Evolutionary conservation across 2,888 invertebrate genomes (phyloP), one percentile per base, ranked within the genome.

Genomic region (Xanthorhoe designata): DNA sequence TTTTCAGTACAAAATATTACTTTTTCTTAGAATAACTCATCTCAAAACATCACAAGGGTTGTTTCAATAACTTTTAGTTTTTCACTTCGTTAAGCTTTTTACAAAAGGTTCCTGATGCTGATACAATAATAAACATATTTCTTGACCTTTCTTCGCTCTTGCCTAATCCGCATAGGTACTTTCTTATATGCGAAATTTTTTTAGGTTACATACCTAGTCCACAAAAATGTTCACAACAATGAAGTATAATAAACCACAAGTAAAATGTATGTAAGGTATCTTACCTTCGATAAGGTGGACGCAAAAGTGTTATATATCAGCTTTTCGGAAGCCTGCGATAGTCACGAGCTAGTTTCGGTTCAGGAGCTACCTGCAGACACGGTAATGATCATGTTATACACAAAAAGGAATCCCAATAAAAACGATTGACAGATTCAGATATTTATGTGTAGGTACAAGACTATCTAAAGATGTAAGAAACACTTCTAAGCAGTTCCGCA

Each of bases 211-310:
- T n/a, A n/a, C n/a, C n/a, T n/a, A 6, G 7, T 13, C 18, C 18
- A 24, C 6, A 52, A 29, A 1, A 24, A 24, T 24, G n/a, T n/a
- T n/a, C n/a, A n/a, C n/a, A n/a, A n/a, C n/a, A n/a, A n/a, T n/a
- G n/a, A n/a, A n/a, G n/a, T 24, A 24, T 24, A 24, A 24, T 24
- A 24, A 24, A 24, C 24, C 1, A 24, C 24, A 24, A n/a, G n/a
- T n/a, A n/a, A n/a, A n/a, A 24, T 24, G 24, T n/a, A 24, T 24
- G 2, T 24, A 24, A 24, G 24, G 24, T 13, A 42, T 24, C 17
- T 82, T 77, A 86, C 88, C 85, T 85, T 69, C 74, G 80, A 78
- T 82, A 82, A 78, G 81, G 78, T 83, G 79, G 77, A 70, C 78
- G 77, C 76, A 84, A 87, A 78, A 78, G 71, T 71, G 66, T 74